A percentile compares a stretch with the other conserved stretches of the same genome.
These are phyloP conservation scores for Lindbergichthys nudifrons DNA, from an alignment of 2,797 vertebrate genomes.

Conservation along the genomic window DNA sequence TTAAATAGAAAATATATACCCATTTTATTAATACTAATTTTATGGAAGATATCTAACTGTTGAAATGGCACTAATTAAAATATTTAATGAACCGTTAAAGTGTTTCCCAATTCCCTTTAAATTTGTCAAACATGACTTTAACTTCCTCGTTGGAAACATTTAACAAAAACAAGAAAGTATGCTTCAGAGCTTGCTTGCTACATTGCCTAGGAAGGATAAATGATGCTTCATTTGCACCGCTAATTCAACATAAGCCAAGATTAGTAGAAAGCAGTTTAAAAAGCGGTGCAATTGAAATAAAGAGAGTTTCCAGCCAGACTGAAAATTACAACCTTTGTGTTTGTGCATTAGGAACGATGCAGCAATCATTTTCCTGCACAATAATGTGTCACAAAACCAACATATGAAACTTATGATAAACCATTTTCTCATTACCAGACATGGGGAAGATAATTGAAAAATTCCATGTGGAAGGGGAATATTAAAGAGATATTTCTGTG, in stretches of 20 bases:
- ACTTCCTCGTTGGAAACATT: conserved; percentile 46
- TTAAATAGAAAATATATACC: conserved; percentile 37
- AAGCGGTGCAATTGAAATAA: conserved; percentile 50
- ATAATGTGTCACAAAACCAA: conserved; percentile 71
- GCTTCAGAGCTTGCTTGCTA: conserved; percentile 46
- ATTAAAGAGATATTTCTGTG: conserved; percentile 80
- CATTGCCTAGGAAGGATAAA: conserved; percentile 51
- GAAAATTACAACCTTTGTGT: conserved; percentile 62
- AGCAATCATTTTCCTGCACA: conserved; percentile 49
- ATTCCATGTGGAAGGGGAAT: conserved; percentile 76
- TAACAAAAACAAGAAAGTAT: conserved; percentile 46
- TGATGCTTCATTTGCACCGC: conserved; percentile 58
- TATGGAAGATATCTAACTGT: conserved; percentile 23
- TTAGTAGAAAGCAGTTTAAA: conserved; percentile 42
- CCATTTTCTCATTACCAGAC: conserved; percentile 78
- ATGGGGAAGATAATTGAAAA: conserved; percentile 79
- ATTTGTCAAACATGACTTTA: conserved; percentile 39
- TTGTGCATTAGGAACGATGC: conserved; percentile 29
- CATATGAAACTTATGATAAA: conserved; percentile 72
- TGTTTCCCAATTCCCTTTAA: conserved; percentile 21
- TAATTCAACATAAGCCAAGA: conserved; percentile 66
- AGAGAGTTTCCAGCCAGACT: conserved; percentile 39
- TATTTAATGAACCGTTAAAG: conserved; percentile 36
- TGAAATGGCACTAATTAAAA: conserved; percentile 44
- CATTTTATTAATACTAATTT: conserved; percentile 12